Base-by-base conservation (phyloP, 2,797 vertebrate species). In the Nyctalus aviator region DNA sequence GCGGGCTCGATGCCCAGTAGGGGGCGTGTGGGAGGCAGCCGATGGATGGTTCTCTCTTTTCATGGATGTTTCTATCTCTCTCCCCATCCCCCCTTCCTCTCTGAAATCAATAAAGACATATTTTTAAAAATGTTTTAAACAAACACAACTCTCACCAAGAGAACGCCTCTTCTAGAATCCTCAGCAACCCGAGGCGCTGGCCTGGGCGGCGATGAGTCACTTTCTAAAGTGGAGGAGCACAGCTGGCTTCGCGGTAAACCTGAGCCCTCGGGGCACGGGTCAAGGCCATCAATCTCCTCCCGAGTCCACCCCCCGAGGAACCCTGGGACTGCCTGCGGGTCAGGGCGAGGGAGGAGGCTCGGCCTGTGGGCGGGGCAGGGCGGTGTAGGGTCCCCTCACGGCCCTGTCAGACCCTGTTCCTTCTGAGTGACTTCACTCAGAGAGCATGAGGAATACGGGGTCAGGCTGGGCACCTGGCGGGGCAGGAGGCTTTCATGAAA, bases 191-290 rank as follows among this genome's bases (percentile, higher is more conserved):
- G 93, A 95, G 82, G 94, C 87, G n/a, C 11, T 25, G 84, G 93
- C 91, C 83, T 69, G 53, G 93, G 97, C 94, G 75, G 95, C 91
- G 85, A 94, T 97, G 97, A 98, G 96, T 98, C 97, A 97, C 87
- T 96, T 97, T 95, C 88, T 96, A 97, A 97, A 96, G 95, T 86
- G 53, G 57, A 92, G 94, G 92, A 83, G 48, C 44, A 35, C 81
- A 96, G 95, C 94, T 93, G 96, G 95, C 94, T 93, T 48, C 82
- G 94, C 90, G 88, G 94, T 84, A 92, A 89, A 94, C 81, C 94
- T 92, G 96, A 93, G 76, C 94, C 69, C 83, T 66, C 68, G 81
- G 78, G 46, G 95, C 95, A 66, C 94, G 71, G 84, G 44, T 79
- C 82, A 0, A n/a, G 46, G 53, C 92, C 71, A 3, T 12, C 85